Evolutionary conservation across 2,888 invertebrate genomes (phyloP), one percentile per base, ranked within the genome.

Genomic region (Drosophila yooni): DNA sequence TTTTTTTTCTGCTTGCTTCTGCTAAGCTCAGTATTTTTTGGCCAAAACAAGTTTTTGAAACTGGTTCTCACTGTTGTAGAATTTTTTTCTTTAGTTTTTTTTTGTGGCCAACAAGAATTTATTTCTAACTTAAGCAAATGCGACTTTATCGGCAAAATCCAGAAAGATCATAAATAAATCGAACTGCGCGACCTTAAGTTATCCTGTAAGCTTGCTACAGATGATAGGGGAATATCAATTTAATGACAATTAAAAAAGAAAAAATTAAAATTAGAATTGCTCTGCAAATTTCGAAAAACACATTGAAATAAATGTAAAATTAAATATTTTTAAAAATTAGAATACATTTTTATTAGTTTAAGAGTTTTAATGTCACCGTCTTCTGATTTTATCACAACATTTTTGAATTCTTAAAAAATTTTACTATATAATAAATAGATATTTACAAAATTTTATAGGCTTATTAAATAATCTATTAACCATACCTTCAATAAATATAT

Each of bases 71-170:
- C 33, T 62, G 64, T 56, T 68, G 43, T 72, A 79, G 82, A 83
- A 72, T 75, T 67, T 64, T 83, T 46, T 75, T 66, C 61, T 74
- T 72, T 61, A 0, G 15, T 34, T 43, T 59, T 53, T 52, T 59
- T 60, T 60, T 63, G 43, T 57, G 64, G 69, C 73, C 78, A 78
- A 76, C 73, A 79, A 88, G 89, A 89, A 89, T 88, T 89, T 87
- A 83, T 89, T 89, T 89, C 89, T 88, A 89, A 89, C 76, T 70
- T 82, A 89, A 83, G 82, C 89, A 89, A 89, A 87, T 66, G 85
- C 79, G 89, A 83, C 89, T 81, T 89, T 80, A 88, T 84, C 87
- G 84, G 73, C 64, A 64, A 72, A 76, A 57, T 46, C 25, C 59
- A 58, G 58, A 51, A 60, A 50, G 51, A 58, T 59, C 70, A 50